Evolutionary conservation across 2,797 vertebrate genomes (phyloP), one percentile per base, ranked within the genome.

Genomic region (Rhabdophis nuchalis): DNA sequence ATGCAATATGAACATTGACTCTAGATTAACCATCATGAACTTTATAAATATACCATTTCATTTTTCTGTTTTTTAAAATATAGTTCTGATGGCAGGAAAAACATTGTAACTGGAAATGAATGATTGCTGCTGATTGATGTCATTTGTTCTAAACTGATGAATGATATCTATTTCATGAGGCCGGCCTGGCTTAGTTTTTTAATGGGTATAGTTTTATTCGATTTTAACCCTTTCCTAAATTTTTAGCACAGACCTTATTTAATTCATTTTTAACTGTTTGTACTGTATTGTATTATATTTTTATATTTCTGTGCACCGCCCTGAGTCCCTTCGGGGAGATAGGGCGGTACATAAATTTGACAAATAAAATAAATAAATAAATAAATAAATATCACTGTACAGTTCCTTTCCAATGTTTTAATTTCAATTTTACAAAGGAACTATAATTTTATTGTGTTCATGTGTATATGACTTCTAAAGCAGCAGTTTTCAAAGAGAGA

Each of bases 31-130:
- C 87, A 56, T 89, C 86, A 93, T 93, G 92, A 95, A 96, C 50
- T 95, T 96, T 94, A 61, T 64, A 91, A 94, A 91, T 91, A 92
- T 93, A 91, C 87, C 91, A 91, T 25, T 91, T 94, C 85, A 86
- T 92, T 92, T 58, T 82, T 87, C 89, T 89, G 93, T 88, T 94
- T 87, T 57, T 54, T 82, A 36, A 93, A 61, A 52, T 89, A 50
- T 61, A 61, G 61, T 92, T 92, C 25, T 85, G 87, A 85, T 89
- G 9, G 0, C 18, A 11, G 2, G 13, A 12, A 27, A 0, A 41
- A 72, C 92, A 87, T 94, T 96, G 92, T 95, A 95, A 96, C 93
- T 41, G 90, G 92, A 94, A 95, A 89, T 41, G 72, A 61, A 3
- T 82, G 53, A 93, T 85, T 95, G 90, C 77, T 90, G 93, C 92